Percentiles rank a stretch among this genome's conserved stretches.
Evolutionary conservation across 2,113 vertebrate species (phyloP).

Genomic region (Malurus alboscapulatus): DNA sequence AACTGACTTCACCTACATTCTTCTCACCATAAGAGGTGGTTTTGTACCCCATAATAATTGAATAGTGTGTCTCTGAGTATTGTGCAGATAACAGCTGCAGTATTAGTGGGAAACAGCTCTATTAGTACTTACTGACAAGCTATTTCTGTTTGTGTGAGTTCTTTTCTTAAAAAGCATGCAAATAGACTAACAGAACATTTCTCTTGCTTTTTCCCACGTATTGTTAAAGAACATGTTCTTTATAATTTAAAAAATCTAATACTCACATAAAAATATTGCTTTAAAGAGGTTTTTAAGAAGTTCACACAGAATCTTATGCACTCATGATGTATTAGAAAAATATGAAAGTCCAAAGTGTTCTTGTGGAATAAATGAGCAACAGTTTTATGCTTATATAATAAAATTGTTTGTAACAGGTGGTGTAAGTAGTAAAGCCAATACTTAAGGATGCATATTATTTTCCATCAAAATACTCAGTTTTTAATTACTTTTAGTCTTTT

Average conservation of each 20-base stretch:
- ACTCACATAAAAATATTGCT: not conserved
- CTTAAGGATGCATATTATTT: not conserved
- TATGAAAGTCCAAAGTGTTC: not conserved
- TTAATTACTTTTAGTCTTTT: slow-evolving; percentile 17
- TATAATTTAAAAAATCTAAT: not conserved
- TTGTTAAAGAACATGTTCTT: not conserved
- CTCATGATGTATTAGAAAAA: not conserved
- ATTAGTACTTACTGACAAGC: not conserved
- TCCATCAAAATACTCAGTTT: not conserved
- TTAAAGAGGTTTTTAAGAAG: not conserved
- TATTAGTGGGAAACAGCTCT: not conserved
- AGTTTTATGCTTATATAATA: not conserved
- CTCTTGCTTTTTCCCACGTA: not conserved
- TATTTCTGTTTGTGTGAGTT: not conserved
- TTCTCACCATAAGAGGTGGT: not conserved
- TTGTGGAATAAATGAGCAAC: not conserved
- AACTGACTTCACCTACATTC: not conserved
- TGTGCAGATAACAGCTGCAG: not conserved
- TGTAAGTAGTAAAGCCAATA: not conserved
- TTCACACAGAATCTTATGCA: not conserved
- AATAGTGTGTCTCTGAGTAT: not conserved
- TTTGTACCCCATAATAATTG: not conserved
- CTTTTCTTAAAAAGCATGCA: not conserved
- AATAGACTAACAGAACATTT: not conserved
- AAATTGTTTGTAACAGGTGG: not conserved